Conservation (phyloP, 1,140 invertebrate genomes). For the Apis mellifera region Amel_HAv3.1 CM009941.2:11274501-11275000, state of each 20-base stretch:
- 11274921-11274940: too few species aligned
- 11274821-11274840: too few species aligned
- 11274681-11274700: conserved; percentile 25
- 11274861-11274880: too few species aligned
- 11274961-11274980: too few species aligned
- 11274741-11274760: not conserved
- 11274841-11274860: not conserved
- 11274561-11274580: conserved; percentile 69
- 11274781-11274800: too few species aligned
- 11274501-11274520: conserved; percentile 69
- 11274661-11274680: conserved; percentile 58
- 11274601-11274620: conserved; percentile 69
- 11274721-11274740: not conserved
- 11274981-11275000: too few species aligned
- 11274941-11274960: too few species aligned
- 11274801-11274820: too few species aligned
- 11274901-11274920: too few species aligned
- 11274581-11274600: conserved; percentile 69
- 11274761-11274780: conserved; percentile 29
- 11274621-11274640: conserved; percentile 66
- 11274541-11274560: conserved; percentile 70
- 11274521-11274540: conserved; percentile 69
- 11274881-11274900: too few species aligned
- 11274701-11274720: conserved; percentile 40
- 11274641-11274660: conserved; percentile 67